Evolutionary conservation across 2,888 invertebrate genomes (phyloP).

Genomic region (Idaea aversata): DNA sequence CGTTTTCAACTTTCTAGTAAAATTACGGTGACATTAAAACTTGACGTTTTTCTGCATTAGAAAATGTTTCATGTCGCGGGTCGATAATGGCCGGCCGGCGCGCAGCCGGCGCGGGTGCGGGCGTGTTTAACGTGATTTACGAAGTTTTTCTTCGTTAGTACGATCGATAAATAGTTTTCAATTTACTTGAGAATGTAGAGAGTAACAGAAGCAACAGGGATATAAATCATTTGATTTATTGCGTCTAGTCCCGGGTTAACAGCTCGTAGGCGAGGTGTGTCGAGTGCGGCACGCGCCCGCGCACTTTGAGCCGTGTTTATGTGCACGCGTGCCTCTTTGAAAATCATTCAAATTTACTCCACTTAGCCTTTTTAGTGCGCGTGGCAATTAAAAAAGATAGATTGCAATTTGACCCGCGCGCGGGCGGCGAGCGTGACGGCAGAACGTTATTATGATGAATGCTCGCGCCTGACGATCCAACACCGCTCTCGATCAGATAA

Average conservation of each 20-base stretch:
- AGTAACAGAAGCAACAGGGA: conserved; percentile 61
- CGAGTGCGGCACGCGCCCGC: conserved; percentile 36
- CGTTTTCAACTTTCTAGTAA: conserved; percentile 56
- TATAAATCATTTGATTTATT: conserved; percentile 65
- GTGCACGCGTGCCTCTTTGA: conserved; percentile 67
- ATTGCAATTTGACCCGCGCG: conserved; percentile 76
- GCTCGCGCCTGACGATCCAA: conserved; percentile 56
- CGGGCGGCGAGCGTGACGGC: conserved; percentile 71
- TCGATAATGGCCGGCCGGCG: conserved; percentile 17
- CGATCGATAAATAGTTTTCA: conserved; percentile 44
- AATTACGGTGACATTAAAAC: conserved; percentile 39
- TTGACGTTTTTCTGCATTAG: conserved; percentile 34
- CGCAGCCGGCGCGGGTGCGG: background rate
- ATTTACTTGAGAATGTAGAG: conserved; percentile 33
- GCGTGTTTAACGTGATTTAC: conserved; percentile 36
- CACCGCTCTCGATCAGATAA: conserved; percentile 70
- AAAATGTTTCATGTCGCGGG: conserved; percentile 32
- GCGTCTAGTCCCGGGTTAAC: conserved; percentile 25
- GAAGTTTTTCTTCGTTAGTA: conserved; percentile 54
- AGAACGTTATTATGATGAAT: conserved; percentile 74
- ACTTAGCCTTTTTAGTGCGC: conserved; percentile 63
- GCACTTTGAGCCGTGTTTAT: conserved; percentile 47
- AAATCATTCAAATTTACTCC: conserved; percentile 60
- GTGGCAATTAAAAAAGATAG: conserved; percentile 77
- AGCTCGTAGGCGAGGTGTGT: conserved; percentile 35